These are phyloP conservation scores for Fissipunctia ypsillon DNA, from an alignment of 2,888 invertebrate species.

Conservation along the genomic window DNA sequence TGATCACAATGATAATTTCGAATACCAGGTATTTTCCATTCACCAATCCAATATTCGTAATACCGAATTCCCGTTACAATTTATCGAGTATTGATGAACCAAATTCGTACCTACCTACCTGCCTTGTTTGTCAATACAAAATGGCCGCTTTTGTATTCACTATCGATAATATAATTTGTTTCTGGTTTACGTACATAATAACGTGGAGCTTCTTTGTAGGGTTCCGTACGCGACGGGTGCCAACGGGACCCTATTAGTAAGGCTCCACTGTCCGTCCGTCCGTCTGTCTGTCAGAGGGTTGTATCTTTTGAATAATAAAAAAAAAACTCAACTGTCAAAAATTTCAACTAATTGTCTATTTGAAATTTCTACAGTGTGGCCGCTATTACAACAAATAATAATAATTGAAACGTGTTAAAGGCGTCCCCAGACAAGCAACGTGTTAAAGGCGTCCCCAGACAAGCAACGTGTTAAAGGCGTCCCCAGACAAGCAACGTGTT, in stretches of 20 bases:
- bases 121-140: conserved; percentile 9
- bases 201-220: conserved; percentile 3
- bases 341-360: too few relatives aligned
- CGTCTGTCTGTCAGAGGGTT: background rate
- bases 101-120: background rate
- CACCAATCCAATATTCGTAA: conserved; percentile 1
- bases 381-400: too few relatives aligned
- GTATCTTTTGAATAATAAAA: too few relatives aligned
- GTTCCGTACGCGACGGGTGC: background rate
- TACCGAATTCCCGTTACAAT: background rate
- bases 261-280: background rate
- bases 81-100: conserved; percentile 7
- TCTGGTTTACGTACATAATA: background rate
- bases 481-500: too few relatives aligned
- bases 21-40: background rate
- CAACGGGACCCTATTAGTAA: background rate
- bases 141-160: conserved; percentile 7
- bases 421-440: too few relatives aligned
- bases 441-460: too few relatives aligned
- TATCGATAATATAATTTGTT: conserved; percentile 13
- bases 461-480: too few relatives aligned
- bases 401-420: too few relatives aligned
- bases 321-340: too few relatives aligned
- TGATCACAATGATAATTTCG: background rate
- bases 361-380: too few relatives aligned